These are phyloP conservation scores for Bovichtus variegatus DNA, from an alignment of 2,797 vertebrate species.

Conservation along the genomic window DNA sequence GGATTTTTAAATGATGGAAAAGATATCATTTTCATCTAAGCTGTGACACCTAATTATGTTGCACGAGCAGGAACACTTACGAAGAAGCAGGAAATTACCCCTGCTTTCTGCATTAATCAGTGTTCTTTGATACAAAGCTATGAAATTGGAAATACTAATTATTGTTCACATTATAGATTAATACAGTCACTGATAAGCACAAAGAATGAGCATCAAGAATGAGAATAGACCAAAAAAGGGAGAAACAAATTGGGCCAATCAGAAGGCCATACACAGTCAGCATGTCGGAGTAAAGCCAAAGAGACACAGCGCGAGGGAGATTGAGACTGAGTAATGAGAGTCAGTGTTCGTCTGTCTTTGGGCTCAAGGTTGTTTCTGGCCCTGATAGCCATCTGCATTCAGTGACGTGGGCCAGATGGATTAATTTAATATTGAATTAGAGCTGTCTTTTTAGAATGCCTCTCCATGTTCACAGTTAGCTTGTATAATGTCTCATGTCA, in stretches of 20 bases:
- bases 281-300: conserved; percentile 40
- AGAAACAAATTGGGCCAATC: conserved; percentile 38
- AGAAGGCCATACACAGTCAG: conserved; percentile 23
- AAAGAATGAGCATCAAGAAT: conserved; percentile 18
- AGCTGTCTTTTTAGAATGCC: conserved; percentile 70
- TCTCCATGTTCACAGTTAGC: conserved; percentile 62
- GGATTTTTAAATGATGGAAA: conserved; percentile 14
- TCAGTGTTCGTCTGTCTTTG: conserved; percentile 61
- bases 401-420: conserved; percentile 75
- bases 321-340: conserved; percentile 62
- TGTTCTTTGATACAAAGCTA: conserved; percentile 27
- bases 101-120: conserved; percentile 15
- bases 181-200: conserved; percentile 20
- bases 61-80: conserved; percentile 4
- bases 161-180: conserved; percentile 35
- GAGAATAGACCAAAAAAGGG: conserved; percentile 18
- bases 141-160: conserved; percentile 38
- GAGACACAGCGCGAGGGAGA: conserved; percentile 31
- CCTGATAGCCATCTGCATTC: conserved; percentile 76
- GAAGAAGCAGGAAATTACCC: conserved; percentile 33
- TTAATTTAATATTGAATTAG: conserved; percentile 83
- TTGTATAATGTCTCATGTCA: conserved; percentile 59
- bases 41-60: conserved; percentile 24
- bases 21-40: conserved; percentile 41
- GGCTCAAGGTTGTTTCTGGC: conserved; percentile 77